A percentile compares a stretch with the other conserved stretches of the same genome.
These are phyloP conservation scores for Diarsia mendica DNA, from an alignment of 2,888 invertebrate genomes.

Conservation along the genomic window DNA sequence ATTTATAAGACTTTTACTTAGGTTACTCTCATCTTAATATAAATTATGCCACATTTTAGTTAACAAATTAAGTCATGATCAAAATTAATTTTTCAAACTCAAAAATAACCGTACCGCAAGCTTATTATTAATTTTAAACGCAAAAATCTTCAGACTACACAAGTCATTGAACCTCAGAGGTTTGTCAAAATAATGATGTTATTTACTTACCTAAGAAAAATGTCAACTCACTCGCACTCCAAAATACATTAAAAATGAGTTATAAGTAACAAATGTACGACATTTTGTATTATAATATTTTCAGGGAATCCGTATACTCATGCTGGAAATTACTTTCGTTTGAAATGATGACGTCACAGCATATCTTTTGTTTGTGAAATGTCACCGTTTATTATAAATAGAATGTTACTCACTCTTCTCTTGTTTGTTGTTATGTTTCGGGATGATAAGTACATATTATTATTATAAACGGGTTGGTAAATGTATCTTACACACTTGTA, in stretches of 20 bases:
- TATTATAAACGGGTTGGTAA: not conserved
- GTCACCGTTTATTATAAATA: conserved; percentile 7
- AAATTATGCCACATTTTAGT: not conserved
- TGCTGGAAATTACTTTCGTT: conserved; percentile 28
- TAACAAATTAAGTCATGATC: not conserved
- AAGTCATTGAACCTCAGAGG: conserved; percentile 5
- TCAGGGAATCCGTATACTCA: conserved; percentile 34
- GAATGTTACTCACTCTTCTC: not conserved
- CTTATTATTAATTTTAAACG: not conserved
- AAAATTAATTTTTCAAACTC: not conserved
- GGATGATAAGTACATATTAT: too few species aligned
- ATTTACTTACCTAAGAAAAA: conserved; percentile 20
- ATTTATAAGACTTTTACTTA: not conserved
- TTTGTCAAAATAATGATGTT: not conserved
- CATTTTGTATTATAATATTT: conserved; percentile 27
- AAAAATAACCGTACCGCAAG: not conserved
- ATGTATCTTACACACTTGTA: not conserved
- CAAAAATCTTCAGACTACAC: not conserved
- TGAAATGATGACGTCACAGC: conserved; percentile 39
- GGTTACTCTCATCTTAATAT: not conserved
- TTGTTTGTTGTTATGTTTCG: not conserved
- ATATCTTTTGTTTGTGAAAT: conserved; percentile 17
- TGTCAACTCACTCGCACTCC: conserved; percentile 26
- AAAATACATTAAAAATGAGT: conserved; percentile 42
- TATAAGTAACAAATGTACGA: conserved; percentile 25